Evolutionary conservation across 2,113 vertebrate species (phyloP).

Genomic region (Willisornis vidua): DNA sequence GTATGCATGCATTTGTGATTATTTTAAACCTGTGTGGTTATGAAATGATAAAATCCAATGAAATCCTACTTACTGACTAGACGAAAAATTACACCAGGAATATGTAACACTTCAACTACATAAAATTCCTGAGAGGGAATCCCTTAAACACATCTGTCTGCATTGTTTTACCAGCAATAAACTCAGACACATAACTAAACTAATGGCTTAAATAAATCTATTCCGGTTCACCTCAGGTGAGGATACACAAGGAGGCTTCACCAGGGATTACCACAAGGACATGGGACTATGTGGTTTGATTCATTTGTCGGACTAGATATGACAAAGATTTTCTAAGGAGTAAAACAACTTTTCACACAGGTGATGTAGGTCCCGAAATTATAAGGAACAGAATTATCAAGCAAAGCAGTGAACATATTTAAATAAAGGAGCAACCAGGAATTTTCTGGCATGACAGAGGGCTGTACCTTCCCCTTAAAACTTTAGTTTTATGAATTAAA

Average conservation of each 20-base stretch:
- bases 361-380: not conserved
- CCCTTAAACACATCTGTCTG: not conserved
- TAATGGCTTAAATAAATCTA: not conserved
- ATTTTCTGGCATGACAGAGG: not conserved
- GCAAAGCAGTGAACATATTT: not conserved
- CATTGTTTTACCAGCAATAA: not conserved
- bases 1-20: not conserved
- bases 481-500: not conserved
- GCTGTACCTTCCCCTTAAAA: not conserved
- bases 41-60: not conserved
- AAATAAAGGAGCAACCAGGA: not conserved
- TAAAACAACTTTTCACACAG: not conserved
- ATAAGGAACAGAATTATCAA: not conserved
- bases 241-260: not conserved
- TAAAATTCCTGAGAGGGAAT: not conserved
- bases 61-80: not conserved
- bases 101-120: not conserved
- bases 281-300: not conserved
- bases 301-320: not conserved
- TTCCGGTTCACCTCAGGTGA: not conserved
- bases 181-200: not conserved
- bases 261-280: not conserved
- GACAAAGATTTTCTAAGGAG: not conserved
- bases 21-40: not conserved
- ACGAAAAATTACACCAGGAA: not conserved